Evolutionary conservation across 1,140 invertebrate genomes (phyloP), one percentile per base, ranked within the genome.

Genomic region (Polypedilum pembai): DNA sequence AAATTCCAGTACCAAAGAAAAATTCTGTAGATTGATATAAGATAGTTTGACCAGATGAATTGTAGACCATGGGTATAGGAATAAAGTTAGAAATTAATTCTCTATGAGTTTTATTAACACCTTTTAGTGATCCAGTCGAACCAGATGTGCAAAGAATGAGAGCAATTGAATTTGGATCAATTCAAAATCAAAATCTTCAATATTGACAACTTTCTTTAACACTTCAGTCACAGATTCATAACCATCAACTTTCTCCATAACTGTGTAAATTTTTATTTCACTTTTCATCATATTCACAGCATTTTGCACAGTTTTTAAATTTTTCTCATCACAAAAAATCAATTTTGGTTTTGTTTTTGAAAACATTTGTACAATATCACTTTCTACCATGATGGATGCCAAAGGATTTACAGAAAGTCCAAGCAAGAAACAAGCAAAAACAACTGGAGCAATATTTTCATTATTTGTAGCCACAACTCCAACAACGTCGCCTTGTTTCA

Each of bases 121-220:
- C 91, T 82, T 94, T 94, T 0, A 92, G 91, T n/a, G 87, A 79
- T 45, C 92, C 91, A 24, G 91, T 92, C 1, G 92, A 93, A 10
- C 91, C 92, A 75, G 90, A 91, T 0, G 91, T 86, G 74, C 80
- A 83, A 0, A 85, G 76, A 75, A 86, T 81, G 5, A 80, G 77
- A 8, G 80, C 79, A 3, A 79, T 80, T 74, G 81, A 79, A 74
- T 81, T 79, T 0, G 79, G 79, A 7, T 80, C 80, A 15, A 15
- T 45, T 45, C 8, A 15, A 45, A 45, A 10, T 15, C 15, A 8
- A 8, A 45, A 45, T 7, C 10, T 41, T 41, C 40, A 41, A 41
- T 41, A 41, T 40, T 75, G 41, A 77, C 79, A n/a, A n/a, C n/a
- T n/a, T n/a, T n/a, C n/a, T n/a, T n/a, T n/a, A n/a, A n/a, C n/a